Conservation (phyloP, 2,888 invertebrate species). For the Schizaphis graminum region DNA sequence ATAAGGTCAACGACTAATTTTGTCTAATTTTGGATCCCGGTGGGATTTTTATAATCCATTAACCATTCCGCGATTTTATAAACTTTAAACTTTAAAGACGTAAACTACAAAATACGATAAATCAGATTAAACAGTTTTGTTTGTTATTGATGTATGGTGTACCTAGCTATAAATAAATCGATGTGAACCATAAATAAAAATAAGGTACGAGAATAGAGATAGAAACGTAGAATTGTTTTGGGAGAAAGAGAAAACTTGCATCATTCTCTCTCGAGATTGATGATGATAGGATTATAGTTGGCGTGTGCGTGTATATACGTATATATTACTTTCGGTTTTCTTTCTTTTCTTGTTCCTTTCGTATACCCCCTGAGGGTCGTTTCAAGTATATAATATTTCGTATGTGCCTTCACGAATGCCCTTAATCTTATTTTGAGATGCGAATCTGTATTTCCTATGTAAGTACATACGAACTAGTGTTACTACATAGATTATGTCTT, state of each 20-base stretch:
- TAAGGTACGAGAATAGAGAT: neutral
- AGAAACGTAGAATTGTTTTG: neutral
- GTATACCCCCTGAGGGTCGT: neutral
- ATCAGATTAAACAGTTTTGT: neutral
- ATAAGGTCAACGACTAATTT: conserved; percentile 25
- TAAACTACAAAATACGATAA: neutral
- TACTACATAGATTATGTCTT: neutral
- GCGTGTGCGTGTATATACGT: neutral
- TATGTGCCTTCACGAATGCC: neutral
- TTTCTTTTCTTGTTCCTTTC: neutral
- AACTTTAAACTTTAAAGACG: neutral
- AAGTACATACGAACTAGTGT: neutral
- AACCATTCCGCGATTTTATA: neutral
- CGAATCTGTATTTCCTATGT: neutral
- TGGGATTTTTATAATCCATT: neutral
- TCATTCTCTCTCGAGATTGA: neutral
- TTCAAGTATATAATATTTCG: neutral
- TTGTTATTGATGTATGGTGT: neutral
- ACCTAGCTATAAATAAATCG: neutral
- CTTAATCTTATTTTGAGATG: neutral
- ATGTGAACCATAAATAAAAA: neutral
- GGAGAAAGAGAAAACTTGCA: conserved; percentile 1
- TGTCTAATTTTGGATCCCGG: conserved; percentile 4
- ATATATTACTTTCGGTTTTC: neutral
- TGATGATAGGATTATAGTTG: neutral